A percentile compares a stretch with the other conserved stretches of the same genome.
phyloP scores from a whole-genome alignment of 2,113 vertebrate species.

The Plecturocebus donacophilus region DNA sequence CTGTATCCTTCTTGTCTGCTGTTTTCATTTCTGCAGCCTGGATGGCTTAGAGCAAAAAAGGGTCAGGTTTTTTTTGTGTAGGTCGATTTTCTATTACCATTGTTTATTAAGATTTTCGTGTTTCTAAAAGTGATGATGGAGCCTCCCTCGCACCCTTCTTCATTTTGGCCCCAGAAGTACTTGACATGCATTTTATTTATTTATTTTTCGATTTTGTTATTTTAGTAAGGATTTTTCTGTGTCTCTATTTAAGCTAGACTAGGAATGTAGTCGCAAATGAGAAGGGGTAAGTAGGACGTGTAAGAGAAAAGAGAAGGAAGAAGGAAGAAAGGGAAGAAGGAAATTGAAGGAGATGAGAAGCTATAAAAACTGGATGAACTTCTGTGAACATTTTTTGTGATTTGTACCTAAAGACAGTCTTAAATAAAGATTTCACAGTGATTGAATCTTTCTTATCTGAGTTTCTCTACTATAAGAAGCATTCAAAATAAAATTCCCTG shows the following conservation, averaged over 20 bases:
- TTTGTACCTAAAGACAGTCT: constrained; percentile 1
- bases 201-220: constrained; percentile 1
- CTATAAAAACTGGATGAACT: background rate
- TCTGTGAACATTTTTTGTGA: constrained; percentile 17
- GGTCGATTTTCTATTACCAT: background rate
- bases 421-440: constrained; percentile 63
- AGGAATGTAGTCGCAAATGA: constrained; percentile 34
- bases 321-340: background rate
- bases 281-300: background rate
- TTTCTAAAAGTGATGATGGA: background rate
- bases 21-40: constrained; percentile 16
- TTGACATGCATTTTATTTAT: background rate
- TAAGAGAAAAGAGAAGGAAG: background rate
- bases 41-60: background rate
- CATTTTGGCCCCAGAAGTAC: background rate
- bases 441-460: background rate
- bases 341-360: background rate
- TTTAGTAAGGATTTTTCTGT: background rate
- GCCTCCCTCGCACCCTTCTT: background rate
- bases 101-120: background rate
- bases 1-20: background rate
- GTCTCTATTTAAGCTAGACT: background rate
- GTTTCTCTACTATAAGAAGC: constrained; percentile 26
- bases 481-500: background rate
- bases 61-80: background rate